phyloP scores from a whole-genome alignment of 1,140 invertebrate species.

The Thaumatotibia leucotreta region DNA sequence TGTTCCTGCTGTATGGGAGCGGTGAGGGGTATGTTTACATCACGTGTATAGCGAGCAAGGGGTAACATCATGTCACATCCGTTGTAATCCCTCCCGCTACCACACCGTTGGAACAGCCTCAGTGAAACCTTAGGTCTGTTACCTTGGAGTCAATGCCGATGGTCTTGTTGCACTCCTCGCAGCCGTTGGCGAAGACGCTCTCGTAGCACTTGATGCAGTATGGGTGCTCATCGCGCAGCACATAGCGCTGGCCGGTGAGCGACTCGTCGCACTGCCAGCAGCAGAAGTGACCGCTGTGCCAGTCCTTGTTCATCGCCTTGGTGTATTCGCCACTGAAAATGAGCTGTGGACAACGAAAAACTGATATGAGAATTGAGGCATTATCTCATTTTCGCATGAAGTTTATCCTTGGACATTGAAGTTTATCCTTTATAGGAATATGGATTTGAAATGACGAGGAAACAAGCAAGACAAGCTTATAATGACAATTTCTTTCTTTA shows the following conservation, averaged over 20 bases:
- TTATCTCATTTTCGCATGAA: no score
- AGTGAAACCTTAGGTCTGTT: no score
- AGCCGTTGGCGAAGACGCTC: slow-evolving; percentile 98
- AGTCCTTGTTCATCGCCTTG: slow-evolving; percentile 99
- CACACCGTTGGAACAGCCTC: no score
- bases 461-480: no score
- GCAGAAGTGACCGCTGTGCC: slow-evolving; percentile 98
- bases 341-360: slow-evolving; percentile 83
- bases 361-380: not conserved
- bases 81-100: no score
- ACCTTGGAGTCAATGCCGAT: slow-evolving; percentile 99
- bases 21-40: no score
- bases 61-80: no score
- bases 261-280: slow-evolving; percentile 99
- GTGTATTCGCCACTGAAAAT: slow-evolving; percentile 99
- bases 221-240: slow-evolving; percentile 98
- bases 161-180: slow-evolving; percentile 98
- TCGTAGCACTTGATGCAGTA: slow-evolving; percentile 99
- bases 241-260: slow-evolving; percentile 97
- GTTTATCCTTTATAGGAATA: no score
- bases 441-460: no score
- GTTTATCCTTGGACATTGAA: no score
- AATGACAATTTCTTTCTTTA: not conserved
- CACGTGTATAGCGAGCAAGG: no score
- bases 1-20: no score